Percentiles rank a stretch among this genome's conserved stretches.
Evolutionary conservation across 2,797 vertebrate genomes (phyloP).

Genomic region (Tamandua tetradactyla): DNA sequence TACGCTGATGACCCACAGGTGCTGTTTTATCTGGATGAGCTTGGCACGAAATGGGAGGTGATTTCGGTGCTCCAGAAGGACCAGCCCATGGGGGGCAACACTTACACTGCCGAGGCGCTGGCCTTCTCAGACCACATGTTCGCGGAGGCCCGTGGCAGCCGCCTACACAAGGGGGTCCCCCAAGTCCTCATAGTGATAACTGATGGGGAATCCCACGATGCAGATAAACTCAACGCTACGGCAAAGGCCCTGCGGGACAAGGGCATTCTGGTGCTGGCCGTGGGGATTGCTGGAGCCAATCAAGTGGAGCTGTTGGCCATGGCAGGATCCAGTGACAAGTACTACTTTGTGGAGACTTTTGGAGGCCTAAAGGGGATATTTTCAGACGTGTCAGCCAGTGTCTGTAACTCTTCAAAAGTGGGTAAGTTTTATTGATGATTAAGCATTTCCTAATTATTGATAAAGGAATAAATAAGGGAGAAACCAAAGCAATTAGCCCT

Average conservation of each 20-base stretch:
- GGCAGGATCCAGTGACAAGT: slow-evolving; percentile 82
- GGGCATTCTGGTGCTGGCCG: slow-evolving; percentile 80
- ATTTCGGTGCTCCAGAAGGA: slow-evolving; percentile 69
- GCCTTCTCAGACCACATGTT: slow-evolving; percentile 78
- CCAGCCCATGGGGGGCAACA: slow-evolving; percentile 37
- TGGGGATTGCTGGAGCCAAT: slow-evolving; percentile 80
- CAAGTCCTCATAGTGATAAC: slow-evolving; percentile 85
- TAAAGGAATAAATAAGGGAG: neutral
- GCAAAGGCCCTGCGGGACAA: slow-evolving; percentile 76
- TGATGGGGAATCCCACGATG: slow-evolving; percentile 81
- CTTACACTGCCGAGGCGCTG: slow-evolving; percentile 77
- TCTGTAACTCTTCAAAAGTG: slow-evolving; percentile 80
- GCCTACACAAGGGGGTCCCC: slow-evolving; percentile 74
- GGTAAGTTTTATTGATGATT: slow-evolving; percentile 64
- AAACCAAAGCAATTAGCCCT: neutral
- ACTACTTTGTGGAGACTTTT: slow-evolving; percentile 83
- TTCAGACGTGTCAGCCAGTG: slow-evolving; percentile 71
- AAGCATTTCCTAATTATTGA: neutral
- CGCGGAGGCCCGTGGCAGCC: slow-evolving; percentile 74
- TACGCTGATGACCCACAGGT: slow-evolving; percentile 75
- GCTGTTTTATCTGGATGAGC: slow-evolving; percentile 75
- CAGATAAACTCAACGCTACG: slow-evolving; percentile 46
- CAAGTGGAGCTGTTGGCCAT: slow-evolving; percentile 78
- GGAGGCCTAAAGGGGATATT: slow-evolving; percentile 80
- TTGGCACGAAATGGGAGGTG: slow-evolving; percentile 73